A percentile compares a stretch with the other conserved stretches of the same genome.
Conservation (phyloP, 2,113 vertebrate species). For the Grus americana region DNA sequence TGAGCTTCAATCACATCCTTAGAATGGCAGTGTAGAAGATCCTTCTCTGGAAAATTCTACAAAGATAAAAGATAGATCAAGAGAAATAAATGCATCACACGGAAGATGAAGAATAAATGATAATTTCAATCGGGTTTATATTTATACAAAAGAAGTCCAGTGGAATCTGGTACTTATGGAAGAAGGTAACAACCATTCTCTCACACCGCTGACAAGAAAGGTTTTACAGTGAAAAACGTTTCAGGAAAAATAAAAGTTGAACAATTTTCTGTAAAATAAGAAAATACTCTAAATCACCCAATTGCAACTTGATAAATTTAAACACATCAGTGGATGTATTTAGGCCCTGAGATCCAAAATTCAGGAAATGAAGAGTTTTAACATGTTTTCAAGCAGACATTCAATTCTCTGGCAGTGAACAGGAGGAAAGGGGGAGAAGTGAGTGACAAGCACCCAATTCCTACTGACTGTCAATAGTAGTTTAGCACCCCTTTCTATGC, state of each 20-base stretch:
- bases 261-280: background rate
- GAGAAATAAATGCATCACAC: background rate
- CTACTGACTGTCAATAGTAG: background rate
- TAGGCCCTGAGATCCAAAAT: background rate
- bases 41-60: slow-evolving; percentile 93
- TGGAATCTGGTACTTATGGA: background rate
- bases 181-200: background rate
- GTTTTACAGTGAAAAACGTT: background rate
- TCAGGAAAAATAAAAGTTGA: background rate
- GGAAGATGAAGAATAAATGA: background rate
- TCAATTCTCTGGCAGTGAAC: background rate
- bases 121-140: background rate
- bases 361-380: background rate
- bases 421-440: background rate
- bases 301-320: background rate
- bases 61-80: slow-evolving; percentile 12
- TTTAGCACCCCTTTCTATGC: background rate
- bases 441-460: background rate
- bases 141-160: background rate
- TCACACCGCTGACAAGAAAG: background rate
- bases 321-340: background rate
- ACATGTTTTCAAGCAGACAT: background rate
- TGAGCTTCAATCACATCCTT: slow-evolving; percentile 95
- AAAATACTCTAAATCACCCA: background rate
- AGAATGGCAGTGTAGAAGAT: slow-evolving; percentile 91